These are phyloP conservation scores for Pedionomus torquatus DNA, from an alignment of 2,113 vertebrate genomes.

Conservation along the genomic window DNA sequence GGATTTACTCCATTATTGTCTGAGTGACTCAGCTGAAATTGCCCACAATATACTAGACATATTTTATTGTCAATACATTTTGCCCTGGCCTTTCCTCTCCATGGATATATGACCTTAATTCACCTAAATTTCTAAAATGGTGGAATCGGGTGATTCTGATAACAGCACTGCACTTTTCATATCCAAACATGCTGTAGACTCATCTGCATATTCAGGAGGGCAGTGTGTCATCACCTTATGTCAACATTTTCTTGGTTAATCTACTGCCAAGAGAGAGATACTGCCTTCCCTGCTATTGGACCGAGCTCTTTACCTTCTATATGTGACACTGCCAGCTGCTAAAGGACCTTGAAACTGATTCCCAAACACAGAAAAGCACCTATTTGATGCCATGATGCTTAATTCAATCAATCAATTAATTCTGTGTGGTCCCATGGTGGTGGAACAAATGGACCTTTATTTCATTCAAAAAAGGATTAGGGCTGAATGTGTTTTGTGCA, in stretches of 20 bases:
- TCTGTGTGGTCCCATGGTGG: neutral
- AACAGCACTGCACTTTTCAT: neutral
- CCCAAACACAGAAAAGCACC: neutral
- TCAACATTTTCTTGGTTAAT: neutral
- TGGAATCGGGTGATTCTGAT: neutral
- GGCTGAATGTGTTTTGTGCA: neutral
- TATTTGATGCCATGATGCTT: neutral
- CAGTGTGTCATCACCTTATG: neutral
- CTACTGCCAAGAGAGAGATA: neutral
- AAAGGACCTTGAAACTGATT: constrained; percentile 12
- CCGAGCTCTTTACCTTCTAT: neutral
- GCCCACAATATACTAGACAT: neutral
- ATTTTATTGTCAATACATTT: constrained; percentile 20
- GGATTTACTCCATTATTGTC: constrained; percentile 47
- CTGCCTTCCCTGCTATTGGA: neutral
- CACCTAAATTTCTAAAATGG: neutral
- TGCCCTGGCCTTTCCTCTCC: neutral
- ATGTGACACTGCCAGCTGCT: neutral
- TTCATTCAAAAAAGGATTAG: neutral
- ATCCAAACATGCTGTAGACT: neutral
- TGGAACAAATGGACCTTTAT: neutral
- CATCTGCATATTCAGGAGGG: neutral
- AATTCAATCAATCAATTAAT: neutral
- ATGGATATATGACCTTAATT: neutral
- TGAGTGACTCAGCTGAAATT: constrained; percentile 44